These are phyloP conservation scores for Himalopsyche japonica DNA, from an alignment of 2,888 invertebrate genomes.

Conservation along the genomic window DNA sequence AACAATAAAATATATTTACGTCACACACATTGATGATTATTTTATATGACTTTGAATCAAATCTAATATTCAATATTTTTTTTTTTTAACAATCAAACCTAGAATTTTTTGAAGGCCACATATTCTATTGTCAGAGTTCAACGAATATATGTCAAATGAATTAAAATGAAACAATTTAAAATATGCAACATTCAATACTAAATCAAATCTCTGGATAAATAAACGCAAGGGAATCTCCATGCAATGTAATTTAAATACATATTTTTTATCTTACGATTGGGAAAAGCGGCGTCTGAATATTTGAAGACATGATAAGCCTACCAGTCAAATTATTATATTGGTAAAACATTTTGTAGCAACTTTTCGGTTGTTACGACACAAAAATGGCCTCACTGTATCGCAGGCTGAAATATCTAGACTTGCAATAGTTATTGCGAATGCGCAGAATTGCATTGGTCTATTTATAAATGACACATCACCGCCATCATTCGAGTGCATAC, in stretches of 20 bases:
- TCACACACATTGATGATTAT: background rate
- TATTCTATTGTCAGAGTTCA: too few relatives aligned
- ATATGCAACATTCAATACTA: background rate
- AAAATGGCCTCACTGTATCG: background rate
- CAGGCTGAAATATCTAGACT: background rate
- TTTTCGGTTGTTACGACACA: conserved; percentile 35
- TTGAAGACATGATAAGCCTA: conserved; percentile 51
- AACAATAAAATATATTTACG: background rate
- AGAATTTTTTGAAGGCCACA: too few relatives aligned
- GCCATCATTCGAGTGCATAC: background rate
- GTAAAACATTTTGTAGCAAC: conserved; percentile 52
- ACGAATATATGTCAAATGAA: background rate
- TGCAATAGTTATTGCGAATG: background rate
- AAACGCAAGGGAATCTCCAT: background rate
- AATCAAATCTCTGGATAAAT: background rate
- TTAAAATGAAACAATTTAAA: background rate
- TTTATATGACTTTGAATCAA: background rate
- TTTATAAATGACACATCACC: background rate
- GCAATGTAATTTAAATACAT: background rate
- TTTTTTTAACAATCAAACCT: too few relatives aligned
- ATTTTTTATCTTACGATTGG: conserved; percentile 23
- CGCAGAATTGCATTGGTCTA: background rate
- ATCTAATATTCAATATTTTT: too few relatives aligned
- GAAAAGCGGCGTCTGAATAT: conserved; percentile 54
- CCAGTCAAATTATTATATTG: conserved; percentile 55